Conservation (phyloP, 2,888 invertebrate species). For the Patella ulyssiponensis region DNA sequence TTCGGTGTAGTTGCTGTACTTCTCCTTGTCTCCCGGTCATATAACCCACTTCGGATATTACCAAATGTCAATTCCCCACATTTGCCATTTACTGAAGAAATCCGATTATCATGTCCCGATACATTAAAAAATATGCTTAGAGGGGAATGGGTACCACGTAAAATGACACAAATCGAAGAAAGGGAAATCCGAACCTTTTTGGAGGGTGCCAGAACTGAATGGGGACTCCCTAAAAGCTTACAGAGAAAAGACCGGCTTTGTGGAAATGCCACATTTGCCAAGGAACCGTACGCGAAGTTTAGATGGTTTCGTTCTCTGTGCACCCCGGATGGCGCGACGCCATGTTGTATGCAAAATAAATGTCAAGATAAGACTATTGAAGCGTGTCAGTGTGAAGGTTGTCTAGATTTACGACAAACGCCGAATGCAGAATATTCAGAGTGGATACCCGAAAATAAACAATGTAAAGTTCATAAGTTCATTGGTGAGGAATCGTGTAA, state of each 20-base stretch:
- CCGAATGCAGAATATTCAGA: neutral
- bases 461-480: neutral
- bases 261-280: neutral
- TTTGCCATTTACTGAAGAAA: too few relatives aligned
- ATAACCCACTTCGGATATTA: too few relatives aligned
- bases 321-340: neutral
- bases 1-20: too few relatives aligned
- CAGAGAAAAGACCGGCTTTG: slow-evolving; percentile 5
- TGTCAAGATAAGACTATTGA: neutral
- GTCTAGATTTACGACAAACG: neutral
- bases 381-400: neutral
- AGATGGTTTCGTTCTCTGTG: neutral
- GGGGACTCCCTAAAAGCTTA: neutral
- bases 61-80: too few relatives aligned
- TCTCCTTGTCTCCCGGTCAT: too few relatives aligned
- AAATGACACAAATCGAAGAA: neutral
- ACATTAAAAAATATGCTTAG: neutral
- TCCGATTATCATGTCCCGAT: neutral
- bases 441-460: neutral
- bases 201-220: neutral
- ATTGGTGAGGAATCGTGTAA: neutral
- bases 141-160: neutral
- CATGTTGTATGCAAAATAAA: neutral
- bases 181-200: neutral
- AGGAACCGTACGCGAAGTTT: neutral